These are phyloP conservation scores for Meandrina meandrites DNA, from an alignment of 92 coral and sea anemone species.

Conservation along the genomic window DNA sequence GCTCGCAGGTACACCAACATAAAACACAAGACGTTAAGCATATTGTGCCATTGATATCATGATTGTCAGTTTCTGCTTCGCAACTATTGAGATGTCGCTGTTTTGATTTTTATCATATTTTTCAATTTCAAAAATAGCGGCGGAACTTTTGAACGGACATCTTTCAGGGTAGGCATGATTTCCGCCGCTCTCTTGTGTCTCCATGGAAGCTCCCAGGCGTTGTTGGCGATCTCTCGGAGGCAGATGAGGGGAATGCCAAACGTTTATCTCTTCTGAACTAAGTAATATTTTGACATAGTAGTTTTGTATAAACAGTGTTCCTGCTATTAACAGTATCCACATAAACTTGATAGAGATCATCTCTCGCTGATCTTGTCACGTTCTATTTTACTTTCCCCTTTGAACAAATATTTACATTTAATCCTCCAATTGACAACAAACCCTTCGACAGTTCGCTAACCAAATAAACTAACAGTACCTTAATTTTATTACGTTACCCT, in stretches of 20 bases:
- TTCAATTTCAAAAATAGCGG: background rate
- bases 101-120: background rate
- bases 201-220: background rate
- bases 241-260: background rate
- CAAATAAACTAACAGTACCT: background rate
- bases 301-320: too few relatives aligned
- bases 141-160: background rate
- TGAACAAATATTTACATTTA: background rate
- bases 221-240: background rate
- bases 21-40: background rate
- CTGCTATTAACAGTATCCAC: background rate
- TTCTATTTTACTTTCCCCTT: background rate
- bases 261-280: background rate
- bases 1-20: background rate
- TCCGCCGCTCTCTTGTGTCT: slow-evolving; percentile 7
- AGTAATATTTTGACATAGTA: background rate
- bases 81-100: background rate
- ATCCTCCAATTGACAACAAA: background rate
- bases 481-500: background rate
- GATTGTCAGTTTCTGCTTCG: background rate
- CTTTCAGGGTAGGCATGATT: background rate
- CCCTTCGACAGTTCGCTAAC: background rate
- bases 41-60: background rate
- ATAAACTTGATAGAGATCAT: background rate
- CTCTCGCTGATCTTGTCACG: background rate